Evolutionary conservation across 37 sponge, comb jelly and placozoan genomes (phyloP).

Genomic region (Cladorhizidae sp.): DNA sequence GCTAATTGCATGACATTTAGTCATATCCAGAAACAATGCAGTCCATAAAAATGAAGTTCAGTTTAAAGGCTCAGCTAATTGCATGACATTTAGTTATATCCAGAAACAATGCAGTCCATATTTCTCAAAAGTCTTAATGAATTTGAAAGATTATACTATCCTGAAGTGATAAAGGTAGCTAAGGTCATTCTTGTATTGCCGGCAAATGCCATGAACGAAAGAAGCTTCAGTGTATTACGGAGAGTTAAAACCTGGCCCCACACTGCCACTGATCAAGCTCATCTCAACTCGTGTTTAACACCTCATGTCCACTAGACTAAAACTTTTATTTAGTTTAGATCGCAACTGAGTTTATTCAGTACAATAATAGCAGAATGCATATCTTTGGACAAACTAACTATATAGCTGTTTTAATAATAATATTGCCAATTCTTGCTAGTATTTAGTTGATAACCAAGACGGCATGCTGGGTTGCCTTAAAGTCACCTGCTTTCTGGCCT

Average conservation of each 20-base stretch:
- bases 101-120: conserved; percentile 5
- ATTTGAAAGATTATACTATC: conserved; percentile 9
- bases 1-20: conserved; percentile 35
- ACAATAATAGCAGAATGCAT: too few relatives aligned
- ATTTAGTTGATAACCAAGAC: too few relatives aligned
- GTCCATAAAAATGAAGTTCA: too few relatives aligned
- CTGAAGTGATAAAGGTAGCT: conserved; percentile 45
- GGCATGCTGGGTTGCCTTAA: too few relatives aligned
- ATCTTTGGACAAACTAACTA: too few relatives aligned
- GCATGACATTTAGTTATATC: not conserved
- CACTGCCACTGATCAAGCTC: conserved; percentile 31
- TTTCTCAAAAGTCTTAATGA: conserved; percentile 8
- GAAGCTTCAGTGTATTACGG: conserved; percentile 49
- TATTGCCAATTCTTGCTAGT: too few relatives aligned
- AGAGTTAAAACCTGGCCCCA: conserved; percentile 57
- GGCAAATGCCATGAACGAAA: conserved; percentile 59
- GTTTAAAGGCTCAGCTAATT: conserved; percentile 37
- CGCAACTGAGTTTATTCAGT: conserved; percentile 47
- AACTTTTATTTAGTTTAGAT: conserved; percentile 21
- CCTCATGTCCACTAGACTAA: conserved; percentile 59
- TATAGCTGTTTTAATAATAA: too few relatives aligned
- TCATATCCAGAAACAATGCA: too few relatives aligned
- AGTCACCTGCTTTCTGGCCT: too few relatives aligned
- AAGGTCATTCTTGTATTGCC: conserved; percentile 60
- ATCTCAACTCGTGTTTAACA: conserved; percentile 50